A percentile compares a stretch with the other conserved stretches of the same genome.
phyloP scores from a whole-genome alignment of 2,113 vertebrate genomes.

The Hippocampus abdominalis region DNA sequence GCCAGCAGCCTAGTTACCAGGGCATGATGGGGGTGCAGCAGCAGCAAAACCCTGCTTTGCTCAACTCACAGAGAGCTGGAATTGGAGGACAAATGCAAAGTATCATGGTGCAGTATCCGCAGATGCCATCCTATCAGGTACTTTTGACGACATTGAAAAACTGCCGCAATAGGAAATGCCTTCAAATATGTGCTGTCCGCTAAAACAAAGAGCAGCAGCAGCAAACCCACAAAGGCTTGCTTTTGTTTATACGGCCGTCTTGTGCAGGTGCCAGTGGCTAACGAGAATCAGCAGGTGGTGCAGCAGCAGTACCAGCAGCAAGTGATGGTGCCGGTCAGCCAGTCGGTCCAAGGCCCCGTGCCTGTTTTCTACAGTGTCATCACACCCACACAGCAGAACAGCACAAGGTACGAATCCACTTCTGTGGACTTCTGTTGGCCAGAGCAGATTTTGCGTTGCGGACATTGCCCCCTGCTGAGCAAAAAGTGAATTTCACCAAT shows the following conservation, averaged over 20 bases:
- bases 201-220: background rate
- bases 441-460: background rate
- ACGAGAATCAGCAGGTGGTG: constrained; percentile 89
- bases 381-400: constrained; percentile 90
- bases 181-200: background rate
- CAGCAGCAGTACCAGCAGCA: constrained; percentile 95
- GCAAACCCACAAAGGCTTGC: background rate
- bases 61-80: constrained; percentile 81
- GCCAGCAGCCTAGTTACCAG: constrained; percentile 92
- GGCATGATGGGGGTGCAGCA: constrained; percentile 93
- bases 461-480: background rate
- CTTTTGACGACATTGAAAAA: background rate
- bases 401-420: constrained; percentile 79
- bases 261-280: constrained; percentile 86
- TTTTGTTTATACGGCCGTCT: background rate
- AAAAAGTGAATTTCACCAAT: background rate
- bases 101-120: constrained; percentile 96
- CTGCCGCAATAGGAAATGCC: background rate
- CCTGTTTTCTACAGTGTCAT: constrained; percentile 97
- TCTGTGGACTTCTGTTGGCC: background rate
- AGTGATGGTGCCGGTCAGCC: constrained; percentile 90
- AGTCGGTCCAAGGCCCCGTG: constrained; percentile 90
- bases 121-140: constrained; percentile 97
- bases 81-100: constrained; percentile 92
- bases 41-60: constrained; percentile 84